Evolutionary conservation across 2,797 vertebrate genomes (phyloP).

Genomic region (Sebastes vulpes): DNA sequence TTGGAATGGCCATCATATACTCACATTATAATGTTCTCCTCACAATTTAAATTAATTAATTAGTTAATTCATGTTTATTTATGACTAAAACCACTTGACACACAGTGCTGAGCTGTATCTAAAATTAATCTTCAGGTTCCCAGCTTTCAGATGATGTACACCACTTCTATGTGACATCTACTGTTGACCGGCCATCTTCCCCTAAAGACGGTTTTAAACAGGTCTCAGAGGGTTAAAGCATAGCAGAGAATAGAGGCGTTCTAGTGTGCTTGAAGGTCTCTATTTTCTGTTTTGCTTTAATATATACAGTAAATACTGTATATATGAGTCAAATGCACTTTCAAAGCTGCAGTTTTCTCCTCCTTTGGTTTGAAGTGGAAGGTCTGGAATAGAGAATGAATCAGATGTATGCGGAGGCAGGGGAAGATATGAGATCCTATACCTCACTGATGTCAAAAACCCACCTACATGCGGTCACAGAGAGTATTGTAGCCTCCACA

Average conservation of each 20-base stretch:
- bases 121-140: too few species aligned
- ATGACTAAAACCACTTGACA: too few species aligned
- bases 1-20: too few species aligned
- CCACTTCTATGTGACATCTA: too few species aligned
- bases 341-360: conserved; percentile 26
- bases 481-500: conserved; percentile 48
- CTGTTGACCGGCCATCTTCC: too few species aligned
- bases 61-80: too few species aligned
- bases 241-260: not conserved
- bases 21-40: too few species aligned
- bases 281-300: conserved; percentile 16
- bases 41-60: too few species aligned
- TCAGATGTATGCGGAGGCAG: conserved; percentile 69
- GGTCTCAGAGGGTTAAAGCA: not conserved
- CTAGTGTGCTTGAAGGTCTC: conserved; percentile 6
- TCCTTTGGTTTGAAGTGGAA: conserved; percentile 47
- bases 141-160: too few species aligned
- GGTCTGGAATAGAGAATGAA: conserved; percentile 64
- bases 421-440: conserved; percentile 56
- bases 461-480: conserved; percentile 54
- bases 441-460: conserved; percentile 62
- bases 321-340: conserved; percentile 20
- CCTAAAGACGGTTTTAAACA: too few species aligned
- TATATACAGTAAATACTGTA: conserved; percentile 30
- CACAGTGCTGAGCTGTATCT: too few species aligned